phyloP scores from a whole-genome alignment of 2,113 vertebrate genomes.

The Prolemur simus region DNA sequence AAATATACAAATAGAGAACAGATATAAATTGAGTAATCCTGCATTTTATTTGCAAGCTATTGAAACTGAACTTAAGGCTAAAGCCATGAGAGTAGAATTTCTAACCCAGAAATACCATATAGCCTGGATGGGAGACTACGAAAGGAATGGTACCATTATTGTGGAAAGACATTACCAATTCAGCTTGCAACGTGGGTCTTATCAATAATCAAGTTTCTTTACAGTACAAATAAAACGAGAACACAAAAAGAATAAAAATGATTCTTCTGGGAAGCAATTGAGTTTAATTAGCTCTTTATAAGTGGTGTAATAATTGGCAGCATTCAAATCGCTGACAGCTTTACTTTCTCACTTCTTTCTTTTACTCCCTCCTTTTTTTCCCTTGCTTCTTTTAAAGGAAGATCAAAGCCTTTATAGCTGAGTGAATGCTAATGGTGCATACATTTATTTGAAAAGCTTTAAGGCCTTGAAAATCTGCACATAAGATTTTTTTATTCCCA shows the following conservation, averaged over 20 bases:
- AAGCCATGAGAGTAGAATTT: neutral
- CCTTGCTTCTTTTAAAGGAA: constrained; percentile 78
- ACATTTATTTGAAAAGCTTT: constrained; percentile 75
- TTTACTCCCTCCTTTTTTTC: constrained; percentile 54
- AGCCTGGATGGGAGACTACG: neutral
- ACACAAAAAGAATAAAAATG: constrained; percentile 76
- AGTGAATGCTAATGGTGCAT: constrained; percentile 85
- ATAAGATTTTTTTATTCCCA: constrained; percentile 8
- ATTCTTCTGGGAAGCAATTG: constrained; percentile 88
- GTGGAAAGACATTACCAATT: constrained; percentile 41
- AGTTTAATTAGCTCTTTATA: constrained; percentile 90
- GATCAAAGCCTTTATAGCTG: constrained; percentile 85
- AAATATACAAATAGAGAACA: neutral
- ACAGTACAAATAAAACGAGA: constrained; percentile 57
- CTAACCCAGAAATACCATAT: neutral
- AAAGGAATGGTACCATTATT: neutral
- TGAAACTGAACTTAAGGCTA: neutral
- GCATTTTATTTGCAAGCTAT: neutral
- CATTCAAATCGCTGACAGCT: constrained; percentile 89
- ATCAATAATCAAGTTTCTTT: constrained; percentile 63
- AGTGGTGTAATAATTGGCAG: constrained; percentile 84
- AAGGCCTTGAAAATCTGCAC: constrained; percentile 74
- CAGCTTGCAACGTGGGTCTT: constrained; percentile 32
- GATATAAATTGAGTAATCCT: neutral
- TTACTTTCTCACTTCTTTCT: constrained; percentile 76